These are phyloP conservation scores for Cephalotes varians DNA, from an alignment of 2,888 invertebrate genomes.

Conservation along the genomic window DNA sequence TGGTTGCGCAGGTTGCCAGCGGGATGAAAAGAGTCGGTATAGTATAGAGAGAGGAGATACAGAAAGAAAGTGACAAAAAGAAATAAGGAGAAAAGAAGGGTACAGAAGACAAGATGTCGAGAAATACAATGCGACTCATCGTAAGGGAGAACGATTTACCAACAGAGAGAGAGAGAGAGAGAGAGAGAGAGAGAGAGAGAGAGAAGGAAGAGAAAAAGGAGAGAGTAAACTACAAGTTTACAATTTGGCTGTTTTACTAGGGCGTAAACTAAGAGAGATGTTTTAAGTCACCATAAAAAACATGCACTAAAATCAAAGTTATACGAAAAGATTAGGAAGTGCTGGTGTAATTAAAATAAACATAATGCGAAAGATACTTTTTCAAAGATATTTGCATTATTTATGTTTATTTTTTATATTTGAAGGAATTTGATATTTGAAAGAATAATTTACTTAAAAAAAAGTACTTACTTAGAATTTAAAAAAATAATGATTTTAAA, in stretches of 20 bases:
- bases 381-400: neutral
- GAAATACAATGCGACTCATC: conserved; percentile 29
- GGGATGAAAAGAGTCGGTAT: conserved; percentile 55
- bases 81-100: conserved; percentile 17
- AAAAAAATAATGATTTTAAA: neutral
- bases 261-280: conserved; percentile 76
- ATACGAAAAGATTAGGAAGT: conserved; percentile 7
- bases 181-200: no score
- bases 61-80: conserved; percentile 8
- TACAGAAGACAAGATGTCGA: conserved; percentile 57
- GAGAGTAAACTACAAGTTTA: conserved; percentile 76
- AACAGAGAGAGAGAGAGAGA: no score
- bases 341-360: neutral
- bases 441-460: neutral
- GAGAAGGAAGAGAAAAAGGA: no score
- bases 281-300: conserved; percentile 46
- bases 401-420: neutral
- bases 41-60: conserved; percentile 25
- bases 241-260: conserved; percentile 78
- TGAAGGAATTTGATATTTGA: neutral
- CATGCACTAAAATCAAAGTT: conserved; percentile 28
- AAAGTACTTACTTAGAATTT: neutral
- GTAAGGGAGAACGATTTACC: conserved; percentile 71
- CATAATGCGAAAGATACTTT: neutral
- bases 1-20: conserved; percentile 43